Conservation (phyloP, 2,797 vertebrate genomes). For the Ficedula albicollis region DNA sequence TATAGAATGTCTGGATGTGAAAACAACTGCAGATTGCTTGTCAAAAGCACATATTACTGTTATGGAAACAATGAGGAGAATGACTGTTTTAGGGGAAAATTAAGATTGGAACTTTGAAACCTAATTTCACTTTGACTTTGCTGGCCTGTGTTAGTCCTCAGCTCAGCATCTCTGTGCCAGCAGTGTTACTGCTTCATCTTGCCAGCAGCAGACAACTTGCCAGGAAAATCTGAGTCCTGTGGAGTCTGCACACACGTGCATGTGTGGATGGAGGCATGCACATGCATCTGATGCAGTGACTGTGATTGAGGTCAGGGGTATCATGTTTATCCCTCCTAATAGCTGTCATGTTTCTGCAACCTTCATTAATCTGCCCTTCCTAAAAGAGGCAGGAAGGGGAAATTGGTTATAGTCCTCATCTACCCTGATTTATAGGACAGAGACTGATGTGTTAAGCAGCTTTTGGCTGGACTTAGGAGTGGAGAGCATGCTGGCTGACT, state of each 20-base stretch:
- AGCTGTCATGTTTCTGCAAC: slow-evolving; percentile 44
- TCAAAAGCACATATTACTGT: slow-evolving; percentile 13
- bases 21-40: not conserved
- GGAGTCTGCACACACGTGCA: not conserved
- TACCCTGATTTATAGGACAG: slow-evolving; percentile 43
- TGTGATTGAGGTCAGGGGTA: not conserved
- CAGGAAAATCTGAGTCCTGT: slow-evolving; percentile 59
- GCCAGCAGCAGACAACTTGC: slow-evolving; percentile 40
- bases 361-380: slow-evolving; percentile 2
- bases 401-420: not conserved
- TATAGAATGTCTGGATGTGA: slow-evolving; percentile 22
- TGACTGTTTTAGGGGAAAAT: slow-evolving; percentile 4
- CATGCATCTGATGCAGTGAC: not conserved
- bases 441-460: slow-evolving; percentile 13
- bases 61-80: slow-evolving; percentile 47
- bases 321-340: slow-evolving; percentile 34
- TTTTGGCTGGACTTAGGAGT: not conserved
- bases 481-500: not conserved
- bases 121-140: slow-evolving; percentile 44
- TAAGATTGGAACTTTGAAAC: slow-evolving; percentile 33
- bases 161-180: slow-evolving; percentile 21
- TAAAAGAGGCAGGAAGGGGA: slow-evolving; percentile 12
- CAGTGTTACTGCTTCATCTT: slow-evolving; percentile 17
- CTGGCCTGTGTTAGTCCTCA: slow-evolving; percentile 10
- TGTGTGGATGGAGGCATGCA: not conserved